Evolutionary conservation across 2,888 invertebrate species (phyloP).

Genomic region (Yponomeuta malinellus): DNA sequence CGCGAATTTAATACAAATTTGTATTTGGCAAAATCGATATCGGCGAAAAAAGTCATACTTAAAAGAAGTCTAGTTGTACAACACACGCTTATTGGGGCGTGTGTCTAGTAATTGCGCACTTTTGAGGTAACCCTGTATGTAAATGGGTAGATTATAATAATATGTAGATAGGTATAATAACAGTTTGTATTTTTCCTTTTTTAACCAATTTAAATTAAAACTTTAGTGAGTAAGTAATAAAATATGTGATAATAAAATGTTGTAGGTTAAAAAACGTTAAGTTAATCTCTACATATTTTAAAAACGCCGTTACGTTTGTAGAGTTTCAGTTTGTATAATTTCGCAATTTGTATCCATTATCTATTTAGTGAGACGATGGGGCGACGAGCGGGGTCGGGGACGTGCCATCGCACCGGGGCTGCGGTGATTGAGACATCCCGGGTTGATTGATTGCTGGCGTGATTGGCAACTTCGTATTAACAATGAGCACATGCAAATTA

Average conservation of each 20-base stretch:
- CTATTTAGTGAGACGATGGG: slow-evolving; percentile 49
- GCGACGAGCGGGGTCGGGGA: slow-evolving; percentile 24
- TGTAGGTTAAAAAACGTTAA: neutral
- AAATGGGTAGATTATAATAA: no score
- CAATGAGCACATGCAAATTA: slow-evolving; percentile 53
- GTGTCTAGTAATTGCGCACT: no score
- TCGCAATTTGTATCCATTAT: slow-evolving; percentile 67
- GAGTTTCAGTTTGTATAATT: slow-evolving; percentile 55
- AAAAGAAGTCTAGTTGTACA: no score
- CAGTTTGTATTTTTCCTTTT: neutral
- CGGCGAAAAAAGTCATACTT: no score
- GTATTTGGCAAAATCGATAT: no score
- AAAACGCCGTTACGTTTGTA: slow-evolving; percentile 42
- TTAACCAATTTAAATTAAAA: slow-evolving; percentile 7
- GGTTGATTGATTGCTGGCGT: slow-evolving; percentile 63
- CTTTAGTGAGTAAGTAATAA: neutral
- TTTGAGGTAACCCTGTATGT: no score
- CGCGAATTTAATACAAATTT: no score
- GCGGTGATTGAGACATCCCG: slow-evolving; percentile 67
- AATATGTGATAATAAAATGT: neutral
- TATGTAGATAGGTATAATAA: no score
- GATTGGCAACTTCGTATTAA: slow-evolving; percentile 59
- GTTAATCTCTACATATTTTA: slow-evolving; percentile 28
- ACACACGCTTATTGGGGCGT: no score
- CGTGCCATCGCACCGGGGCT: slow-evolving; percentile 35